Percentiles rank a stretch among this genome's conserved stretches.
Evolutionary conservation across 2,888 invertebrate genomes (phyloP).

Genomic region (Julus scandinavius): DNA sequence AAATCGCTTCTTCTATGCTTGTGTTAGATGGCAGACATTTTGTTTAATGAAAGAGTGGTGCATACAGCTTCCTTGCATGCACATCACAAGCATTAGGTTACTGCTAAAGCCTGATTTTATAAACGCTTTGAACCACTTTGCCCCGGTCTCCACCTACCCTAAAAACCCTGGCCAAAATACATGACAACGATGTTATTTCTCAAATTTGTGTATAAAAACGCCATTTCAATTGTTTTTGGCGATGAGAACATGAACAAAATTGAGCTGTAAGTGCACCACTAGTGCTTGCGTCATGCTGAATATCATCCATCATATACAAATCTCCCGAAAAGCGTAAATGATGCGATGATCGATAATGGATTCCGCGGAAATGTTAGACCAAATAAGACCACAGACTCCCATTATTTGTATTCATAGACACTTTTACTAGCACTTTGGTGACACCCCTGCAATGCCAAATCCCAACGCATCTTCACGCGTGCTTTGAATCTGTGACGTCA

Average conservation of each 20-base stretch:
- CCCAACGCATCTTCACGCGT: too few relatives aligned
- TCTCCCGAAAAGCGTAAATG: slow-evolving; percentile 16
- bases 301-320: not conserved
- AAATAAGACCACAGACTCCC: not conserved
- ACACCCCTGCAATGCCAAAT: not conserved
- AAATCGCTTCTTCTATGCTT: too few relatives aligned
- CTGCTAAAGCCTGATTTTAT: too few relatives aligned
- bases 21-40: too few relatives aligned
- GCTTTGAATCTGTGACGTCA: too few relatives aligned
- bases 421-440: not conserved
- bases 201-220: not conserved
- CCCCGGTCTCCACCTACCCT: too few relatives aligned
- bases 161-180: not conserved
- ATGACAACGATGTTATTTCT: not conserved
- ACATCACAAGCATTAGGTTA: too few relatives aligned
- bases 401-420: not conserved
- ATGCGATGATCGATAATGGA: not conserved
- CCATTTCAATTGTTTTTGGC: not conserved
- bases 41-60: too few relatives aligned
- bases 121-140: too few relatives aligned
- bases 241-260: not conserved
- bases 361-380: not conserved
- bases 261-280: not conserved
- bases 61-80: too few relatives aligned
- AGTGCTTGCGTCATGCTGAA: slow-evolving; percentile 8